These are phyloP conservation scores for Melanaphis sacchari DNA, from an alignment of 1,140 invertebrate species.

Conservation along the genomic window DNA sequence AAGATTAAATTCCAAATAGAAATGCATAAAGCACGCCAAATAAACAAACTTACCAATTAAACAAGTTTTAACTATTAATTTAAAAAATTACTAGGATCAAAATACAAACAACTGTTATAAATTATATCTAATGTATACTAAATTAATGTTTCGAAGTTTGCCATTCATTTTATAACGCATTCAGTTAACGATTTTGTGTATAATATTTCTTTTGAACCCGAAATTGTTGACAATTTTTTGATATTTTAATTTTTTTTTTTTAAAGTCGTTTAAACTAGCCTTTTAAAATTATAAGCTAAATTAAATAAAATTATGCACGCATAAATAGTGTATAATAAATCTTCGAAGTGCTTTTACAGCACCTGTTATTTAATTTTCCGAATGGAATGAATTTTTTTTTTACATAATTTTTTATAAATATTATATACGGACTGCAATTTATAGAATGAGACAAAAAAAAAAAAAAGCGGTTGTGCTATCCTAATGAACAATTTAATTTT, in stretches of 20 bases:
- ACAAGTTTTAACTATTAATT: neutral
- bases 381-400: neutral
- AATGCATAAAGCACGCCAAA: neutral
- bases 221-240: neutral
- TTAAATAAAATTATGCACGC: neutral
- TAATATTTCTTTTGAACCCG: neutral
- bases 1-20: neutral
- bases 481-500: neutral
- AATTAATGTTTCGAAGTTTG: neutral
- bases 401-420: neutral
- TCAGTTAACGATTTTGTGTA: neutral
- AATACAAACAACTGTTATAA: neutral
- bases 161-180: neutral
- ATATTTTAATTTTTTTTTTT: neutral
- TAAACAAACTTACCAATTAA: neutral
- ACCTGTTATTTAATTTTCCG: slow-evolving; percentile 3
- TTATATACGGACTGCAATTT: neutral
- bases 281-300: neutral
- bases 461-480: neutral
- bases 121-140: neutral
- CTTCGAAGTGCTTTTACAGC: neutral
- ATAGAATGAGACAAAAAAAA: neutral
- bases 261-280: neutral
- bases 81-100: neutral
- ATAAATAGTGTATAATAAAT: neutral